These are phyloP conservation scores for Regulus satrapa DNA, from an alignment of 2,113 vertebrate species.

Conservation along the genomic window DNA sequence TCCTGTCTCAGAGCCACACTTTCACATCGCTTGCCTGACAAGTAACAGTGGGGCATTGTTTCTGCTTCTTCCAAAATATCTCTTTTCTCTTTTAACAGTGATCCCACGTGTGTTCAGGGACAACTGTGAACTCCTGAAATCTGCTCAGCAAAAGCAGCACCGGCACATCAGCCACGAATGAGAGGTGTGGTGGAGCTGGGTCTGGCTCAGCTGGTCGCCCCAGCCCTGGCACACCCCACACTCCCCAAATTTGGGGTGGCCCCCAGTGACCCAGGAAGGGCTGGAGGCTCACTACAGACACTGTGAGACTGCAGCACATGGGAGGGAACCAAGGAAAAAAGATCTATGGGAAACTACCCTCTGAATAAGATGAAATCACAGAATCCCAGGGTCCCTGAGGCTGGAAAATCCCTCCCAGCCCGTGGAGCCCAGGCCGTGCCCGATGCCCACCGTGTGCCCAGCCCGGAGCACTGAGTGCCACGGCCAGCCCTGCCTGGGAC, in stretches of 20 bases:
- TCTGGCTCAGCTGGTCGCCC: neutral
- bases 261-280: neutral
- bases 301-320: rapidly evolving
- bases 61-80: neutral
- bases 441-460: neutral
- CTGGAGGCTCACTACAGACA: neutral
- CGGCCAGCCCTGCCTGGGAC: neutral
- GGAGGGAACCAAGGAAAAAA: neutral
- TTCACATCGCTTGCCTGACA: neutral
- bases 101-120: neutral
- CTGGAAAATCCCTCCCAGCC: neutral
- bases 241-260: neutral
- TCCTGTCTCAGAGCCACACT: neutral
- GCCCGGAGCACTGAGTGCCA: neutral
- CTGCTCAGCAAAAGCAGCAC: neutral
- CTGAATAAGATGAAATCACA: neutral
- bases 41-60: neutral
- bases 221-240: neutral
- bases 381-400: neutral
- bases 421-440: neutral
- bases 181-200: neutral
- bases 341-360: neutral
- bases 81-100: neutral
- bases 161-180: neutral
- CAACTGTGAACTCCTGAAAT: neutral